Base-by-base conservation (phyloP, 2,797 vertebrate species). In the Kryptopterus vitreolus region DNA sequence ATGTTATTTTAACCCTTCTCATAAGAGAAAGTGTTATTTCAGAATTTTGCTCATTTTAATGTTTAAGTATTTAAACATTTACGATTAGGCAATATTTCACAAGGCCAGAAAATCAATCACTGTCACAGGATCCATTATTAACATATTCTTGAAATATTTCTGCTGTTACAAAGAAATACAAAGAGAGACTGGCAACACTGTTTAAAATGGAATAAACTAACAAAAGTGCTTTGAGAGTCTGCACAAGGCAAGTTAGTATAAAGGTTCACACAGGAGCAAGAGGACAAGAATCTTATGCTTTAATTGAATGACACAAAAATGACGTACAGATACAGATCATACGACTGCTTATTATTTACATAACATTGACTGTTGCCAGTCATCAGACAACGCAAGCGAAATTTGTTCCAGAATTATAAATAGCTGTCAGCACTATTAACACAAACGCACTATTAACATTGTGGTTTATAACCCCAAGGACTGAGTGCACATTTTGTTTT, bases 401-500 rank as follows among this genome's bases (percentile, higher is more conserved):
- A 71, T 76, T 77, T 31, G 22, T 15, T 55, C 48, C 43, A 71
- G 0, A 15, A 59, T 10, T 61, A 46, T 26, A 52, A 55, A 69
- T 24, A 57, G 61, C 69, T 76, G 4, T 33, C n/a, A 46, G 46
- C 24, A 16, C 18, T 62, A 38, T 43, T 71, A 61, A 59, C 43
- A 69, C 8, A 50, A 69, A 33, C 3, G 9, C 18, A 43, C 38
- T 22, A 65, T 48, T 46, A 58, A 9, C 5, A 12, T 72, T 53
- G 26, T 55, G 26, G 33, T 55, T 43, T 62, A 77, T 16, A 70
- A 59, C 66, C 24, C 24, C 20, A 72, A 55, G 33, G n/a, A 62
- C 13, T 65, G 33, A 66, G 35, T 20, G n/a, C 6, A 68, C 16
- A 43, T 50, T 69, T 70, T 81, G 61, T 69, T 76, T 81, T 62